Evolutionary conservation across 2,113 vertebrate genomes (phyloP).

Genomic region (Chionomys nivalis): DNA sequence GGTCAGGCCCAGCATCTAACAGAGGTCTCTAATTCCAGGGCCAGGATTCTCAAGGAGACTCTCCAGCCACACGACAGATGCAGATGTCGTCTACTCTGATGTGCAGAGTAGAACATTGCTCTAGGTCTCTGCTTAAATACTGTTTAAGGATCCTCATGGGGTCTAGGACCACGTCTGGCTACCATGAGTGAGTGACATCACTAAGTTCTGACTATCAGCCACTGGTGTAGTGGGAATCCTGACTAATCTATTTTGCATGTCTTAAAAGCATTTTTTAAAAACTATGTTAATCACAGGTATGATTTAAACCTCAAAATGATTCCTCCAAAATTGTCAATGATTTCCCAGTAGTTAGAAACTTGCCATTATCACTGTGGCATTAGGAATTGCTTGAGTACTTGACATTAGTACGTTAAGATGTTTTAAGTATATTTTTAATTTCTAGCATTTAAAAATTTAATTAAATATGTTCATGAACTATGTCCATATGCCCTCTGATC

Average conservation of each 20-base stretch:
- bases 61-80: neutral
- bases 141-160: neutral
- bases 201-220: neutral
- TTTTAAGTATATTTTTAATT: neutral
- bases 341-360: neutral
- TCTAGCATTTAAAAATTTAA: neutral
- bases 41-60: neutral
- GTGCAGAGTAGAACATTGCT: neutral
- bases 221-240: neutral
- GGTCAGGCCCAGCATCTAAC: neutral
- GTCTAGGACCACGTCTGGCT: neutral
- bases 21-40: neutral
- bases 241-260: neutral
- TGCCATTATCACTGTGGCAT: neutral
- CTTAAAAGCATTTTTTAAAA: neutral
- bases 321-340: neutral
- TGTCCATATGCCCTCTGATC: neutral
- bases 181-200: neutral
- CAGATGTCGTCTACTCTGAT: neutral
- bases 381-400: neutral
- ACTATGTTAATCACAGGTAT: neutral
- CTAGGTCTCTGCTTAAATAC: neutral
- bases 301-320: neutral
- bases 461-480: neutral
- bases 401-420: neutral